Percentiles rank a stretch among this genome's conserved stretches.
phyloP scores from a whole-genome alignment of 2,888 invertebrate genomes.

The Callinectes sapidus region DNA sequence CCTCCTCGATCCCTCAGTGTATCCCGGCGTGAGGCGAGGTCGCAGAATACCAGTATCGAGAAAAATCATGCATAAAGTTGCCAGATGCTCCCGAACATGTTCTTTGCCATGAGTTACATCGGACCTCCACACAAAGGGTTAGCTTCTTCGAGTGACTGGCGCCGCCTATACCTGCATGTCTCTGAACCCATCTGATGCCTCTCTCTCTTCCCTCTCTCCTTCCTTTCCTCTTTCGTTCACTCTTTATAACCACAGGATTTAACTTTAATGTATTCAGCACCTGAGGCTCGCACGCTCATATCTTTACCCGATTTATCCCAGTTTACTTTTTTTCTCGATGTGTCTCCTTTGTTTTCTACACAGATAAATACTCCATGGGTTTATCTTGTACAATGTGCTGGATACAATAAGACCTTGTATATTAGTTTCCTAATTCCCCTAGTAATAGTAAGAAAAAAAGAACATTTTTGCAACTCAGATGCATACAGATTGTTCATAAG shows the following conservation, averaged over 20 bases:
- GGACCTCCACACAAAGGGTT: background rate
- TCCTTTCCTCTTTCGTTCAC: background rate
- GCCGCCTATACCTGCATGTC: background rate
- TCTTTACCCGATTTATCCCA: background rate
- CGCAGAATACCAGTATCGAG: background rate
- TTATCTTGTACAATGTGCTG: background rate
- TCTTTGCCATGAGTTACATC: background rate
- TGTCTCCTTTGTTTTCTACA: background rate
- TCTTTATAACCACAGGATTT: background rate
- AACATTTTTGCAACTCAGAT: background rate
- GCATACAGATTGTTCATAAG: background rate
- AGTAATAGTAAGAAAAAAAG: no score
- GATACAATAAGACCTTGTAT: background rate
- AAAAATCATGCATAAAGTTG: conserved; percentile 19
- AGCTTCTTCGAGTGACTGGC: background rate
- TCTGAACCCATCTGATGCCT: background rate
- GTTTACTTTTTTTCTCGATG: background rate
- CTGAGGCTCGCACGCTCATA: background rate
- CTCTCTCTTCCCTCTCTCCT: background rate
- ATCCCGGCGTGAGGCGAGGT: background rate
- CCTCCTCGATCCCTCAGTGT: background rate
- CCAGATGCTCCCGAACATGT: background rate
- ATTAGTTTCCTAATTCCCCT: no score
- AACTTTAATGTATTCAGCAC: background rate
- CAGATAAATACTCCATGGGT: background rate